Evolutionary conservation across 2,113 vertebrate species (phyloP).

Genomic region (Pelusios castaneus): DNA sequence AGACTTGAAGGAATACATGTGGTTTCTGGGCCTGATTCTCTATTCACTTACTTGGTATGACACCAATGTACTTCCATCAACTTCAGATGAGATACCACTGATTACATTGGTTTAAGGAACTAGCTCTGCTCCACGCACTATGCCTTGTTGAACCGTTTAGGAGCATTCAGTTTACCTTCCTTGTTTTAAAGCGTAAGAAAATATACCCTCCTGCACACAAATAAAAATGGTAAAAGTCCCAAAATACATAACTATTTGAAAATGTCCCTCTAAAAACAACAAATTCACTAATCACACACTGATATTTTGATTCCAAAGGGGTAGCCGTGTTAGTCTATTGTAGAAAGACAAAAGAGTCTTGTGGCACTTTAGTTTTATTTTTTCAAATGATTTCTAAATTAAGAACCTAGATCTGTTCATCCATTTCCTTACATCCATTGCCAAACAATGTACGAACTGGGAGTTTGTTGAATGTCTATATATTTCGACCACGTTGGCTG

Average conservation of each 20-base stretch:
- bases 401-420: background rate
- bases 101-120: background rate
- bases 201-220: background rate
- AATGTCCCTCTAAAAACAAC: background rate
- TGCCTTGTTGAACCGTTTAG: background rate
- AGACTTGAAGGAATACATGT: background rate
- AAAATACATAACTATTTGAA: background rate
- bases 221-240: background rate
- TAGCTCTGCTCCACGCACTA: background rate
- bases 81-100: background rate
- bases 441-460: too few species aligned
- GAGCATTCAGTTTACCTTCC: background rate
- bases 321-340: too few species aligned
- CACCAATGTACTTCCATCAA: background rate
- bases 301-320: background rate
- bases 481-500: background rate
- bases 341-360: too few species aligned
- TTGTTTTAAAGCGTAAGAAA: background rate
- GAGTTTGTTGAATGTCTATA: too few species aligned
- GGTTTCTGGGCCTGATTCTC: background rate
- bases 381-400: background rate
- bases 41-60: background rate
- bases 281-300: background rate
- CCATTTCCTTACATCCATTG: background rate
- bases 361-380: too few species aligned